Evolutionary conservation across 2,797 vertebrate genomes (phyloP).

Genomic region (Anguilla megastoma): DNA sequence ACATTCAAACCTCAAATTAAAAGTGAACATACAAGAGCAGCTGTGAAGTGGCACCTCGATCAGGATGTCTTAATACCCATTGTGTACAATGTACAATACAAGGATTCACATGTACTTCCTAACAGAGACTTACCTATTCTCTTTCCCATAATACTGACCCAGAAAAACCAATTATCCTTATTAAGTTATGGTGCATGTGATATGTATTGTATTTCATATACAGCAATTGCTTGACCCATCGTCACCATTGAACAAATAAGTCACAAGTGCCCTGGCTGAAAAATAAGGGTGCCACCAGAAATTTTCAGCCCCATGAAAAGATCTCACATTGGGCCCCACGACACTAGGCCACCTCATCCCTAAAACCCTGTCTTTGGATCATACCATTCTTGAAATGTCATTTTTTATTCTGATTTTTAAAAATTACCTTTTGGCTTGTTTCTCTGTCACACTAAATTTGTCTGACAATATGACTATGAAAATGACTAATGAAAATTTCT

Average conservation of each 20-base stretch:
- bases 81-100: neutral
- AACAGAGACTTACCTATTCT: neutral
- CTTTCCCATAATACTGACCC: neutral
- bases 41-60: too few relatives aligned
- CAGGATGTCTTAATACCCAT: neutral
- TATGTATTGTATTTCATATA: neutral
- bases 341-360: neutral
- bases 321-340: too few relatives aligned
- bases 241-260: neutral
- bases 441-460: neutral
- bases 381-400: neutral
- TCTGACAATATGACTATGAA: neutral
- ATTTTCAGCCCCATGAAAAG: too few relatives aligned
- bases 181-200: neutral
- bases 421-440: neutral
- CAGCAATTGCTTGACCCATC: neutral
- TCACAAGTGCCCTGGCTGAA: neutral
- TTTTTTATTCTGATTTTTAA: neutral
- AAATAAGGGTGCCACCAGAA: too few relatives aligned
- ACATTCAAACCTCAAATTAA: too few relatives aligned
- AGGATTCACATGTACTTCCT: neutral
- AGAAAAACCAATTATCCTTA: neutral
- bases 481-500: neutral
- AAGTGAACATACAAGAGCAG: too few relatives aligned
- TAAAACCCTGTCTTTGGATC: neutral